Evolutionary conservation across 2,113 vertebrate genomes (phyloP).

Genomic region (Eudyptes chrysolophus): DNA sequence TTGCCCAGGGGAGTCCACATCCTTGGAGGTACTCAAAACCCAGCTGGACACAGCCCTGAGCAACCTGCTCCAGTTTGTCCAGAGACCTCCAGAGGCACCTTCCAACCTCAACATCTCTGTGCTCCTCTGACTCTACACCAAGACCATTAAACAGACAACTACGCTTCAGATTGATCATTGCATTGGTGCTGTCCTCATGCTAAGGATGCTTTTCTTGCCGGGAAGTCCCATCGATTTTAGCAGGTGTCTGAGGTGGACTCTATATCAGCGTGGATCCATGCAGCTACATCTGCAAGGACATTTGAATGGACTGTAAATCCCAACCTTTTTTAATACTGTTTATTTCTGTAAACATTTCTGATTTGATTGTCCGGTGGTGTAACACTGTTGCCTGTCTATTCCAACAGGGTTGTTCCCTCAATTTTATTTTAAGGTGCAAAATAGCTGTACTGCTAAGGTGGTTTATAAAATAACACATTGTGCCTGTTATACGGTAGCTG

Average conservation of each 20-base stretch:
- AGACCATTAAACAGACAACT: too few species aligned
- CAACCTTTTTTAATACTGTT: background rate
- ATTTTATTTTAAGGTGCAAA: background rate
- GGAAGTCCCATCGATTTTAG: fast-evolving
- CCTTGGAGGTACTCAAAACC: background rate
- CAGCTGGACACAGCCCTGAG: background rate
- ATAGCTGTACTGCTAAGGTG: background rate
- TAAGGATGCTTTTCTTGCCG: background rate
- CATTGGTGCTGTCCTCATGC: fast-evolving
- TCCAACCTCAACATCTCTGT: background rate
- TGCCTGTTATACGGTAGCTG: fast-evolving
- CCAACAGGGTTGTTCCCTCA: background rate
- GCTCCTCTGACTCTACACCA: background rate
- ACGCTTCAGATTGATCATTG: fast-evolving
- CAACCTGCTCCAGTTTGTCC: background rate
- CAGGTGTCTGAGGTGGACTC: background rate
- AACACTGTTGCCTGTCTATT: background rate
- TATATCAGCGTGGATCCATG: background rate
- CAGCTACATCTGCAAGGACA: fast-evolving
- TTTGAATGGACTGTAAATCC: background rate
- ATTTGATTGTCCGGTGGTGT: fast-evolving
- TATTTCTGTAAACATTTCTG: background rate
- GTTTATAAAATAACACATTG: fast-evolving
- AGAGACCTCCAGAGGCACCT: background rate
- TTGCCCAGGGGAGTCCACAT: background rate